Conservation (phyloP, 1,140 invertebrate species). For the Drosophila kurseongensis region DNA sequence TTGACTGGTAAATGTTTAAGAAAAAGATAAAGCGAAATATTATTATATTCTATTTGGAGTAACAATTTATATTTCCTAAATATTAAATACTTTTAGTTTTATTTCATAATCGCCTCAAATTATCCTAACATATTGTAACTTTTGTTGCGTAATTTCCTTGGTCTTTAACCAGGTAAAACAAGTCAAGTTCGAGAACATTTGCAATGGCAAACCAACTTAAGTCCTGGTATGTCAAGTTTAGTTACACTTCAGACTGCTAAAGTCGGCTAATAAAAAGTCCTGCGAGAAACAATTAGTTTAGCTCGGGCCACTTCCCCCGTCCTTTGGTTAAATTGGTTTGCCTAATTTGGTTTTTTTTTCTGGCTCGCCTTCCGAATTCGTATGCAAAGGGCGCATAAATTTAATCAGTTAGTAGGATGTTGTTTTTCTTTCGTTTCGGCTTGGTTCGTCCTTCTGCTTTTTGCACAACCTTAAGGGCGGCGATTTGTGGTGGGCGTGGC, state of each 20-base stretch:
- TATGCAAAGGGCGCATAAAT: constrained; percentile 73
- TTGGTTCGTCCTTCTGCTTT: constrained; percentile 1
- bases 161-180: not conserved
- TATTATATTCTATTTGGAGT: too few species aligned
- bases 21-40: too few species aligned
- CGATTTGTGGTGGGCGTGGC: constrained; percentile 33
- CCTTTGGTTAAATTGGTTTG: constrained; percentile 40
- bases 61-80: too few species aligned
- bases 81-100: too few species aligned
- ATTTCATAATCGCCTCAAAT: too few species aligned
- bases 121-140: too few species aligned
- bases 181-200: constrained; percentile 15
- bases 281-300: constrained; percentile 35
- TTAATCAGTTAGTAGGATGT: constrained; percentile 62
- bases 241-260: constrained; percentile 7
- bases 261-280: constrained; percentile 14
- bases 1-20: too few species aligned
- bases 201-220: not conserved
- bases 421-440: constrained; percentile 13
- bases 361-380: constrained; percentile 39
- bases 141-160: not conserved
- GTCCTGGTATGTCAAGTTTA: constrained; percentile 9
- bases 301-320: constrained; percentile 2
- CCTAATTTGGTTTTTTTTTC: constrained; percentile 28
- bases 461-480: constrained; percentile 16